phyloP scores from a whole-genome alignment of 2,888 invertebrate genomes.

The Megalurothrips usitatus region DNA sequence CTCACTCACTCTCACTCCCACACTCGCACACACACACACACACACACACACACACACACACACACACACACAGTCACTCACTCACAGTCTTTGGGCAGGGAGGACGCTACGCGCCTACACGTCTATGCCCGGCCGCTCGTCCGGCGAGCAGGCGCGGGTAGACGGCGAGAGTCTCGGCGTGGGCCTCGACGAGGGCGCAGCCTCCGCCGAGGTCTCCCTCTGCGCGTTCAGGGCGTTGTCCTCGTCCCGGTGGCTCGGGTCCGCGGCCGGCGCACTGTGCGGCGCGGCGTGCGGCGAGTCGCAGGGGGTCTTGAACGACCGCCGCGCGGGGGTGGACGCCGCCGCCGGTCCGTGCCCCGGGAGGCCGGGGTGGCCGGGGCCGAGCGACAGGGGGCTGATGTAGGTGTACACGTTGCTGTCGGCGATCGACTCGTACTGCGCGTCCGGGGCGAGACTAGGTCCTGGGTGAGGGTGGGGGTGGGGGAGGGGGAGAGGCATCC shows the following conservation, averaged over 20 bases:
- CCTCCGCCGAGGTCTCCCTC: neutral
- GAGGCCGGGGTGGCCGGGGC: neutral
- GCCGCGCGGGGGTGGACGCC: neutral
- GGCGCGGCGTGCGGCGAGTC: neutral
- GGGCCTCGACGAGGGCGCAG: neutral
- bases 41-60: neutral
- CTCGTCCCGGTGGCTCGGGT: neutral
- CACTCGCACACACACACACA: neutral
- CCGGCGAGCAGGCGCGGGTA: neutral
- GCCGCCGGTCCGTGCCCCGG: neutral
- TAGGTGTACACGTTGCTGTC: conserved; percentile 32
- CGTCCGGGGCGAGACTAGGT: conserved; percentile 38
- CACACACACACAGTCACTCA: neutral
- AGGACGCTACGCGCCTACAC: neutral
- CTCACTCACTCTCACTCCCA: neutral
- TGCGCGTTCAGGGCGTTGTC: neutral
- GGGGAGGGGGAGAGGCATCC: neutral
- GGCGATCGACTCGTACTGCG: conserved; percentile 39
- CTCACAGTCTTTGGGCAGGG: neutral
- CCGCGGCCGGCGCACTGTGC: neutral
- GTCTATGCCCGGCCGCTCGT: conserved; percentile 6
- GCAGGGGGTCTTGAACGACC: neutral
- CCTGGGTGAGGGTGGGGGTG: neutral
- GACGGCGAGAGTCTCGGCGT: neutral
- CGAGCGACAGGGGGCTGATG: conserved; percentile 15